Conservation (phyloP, 2,888 invertebrate species). For the Drosophila phalerata region DNA sequence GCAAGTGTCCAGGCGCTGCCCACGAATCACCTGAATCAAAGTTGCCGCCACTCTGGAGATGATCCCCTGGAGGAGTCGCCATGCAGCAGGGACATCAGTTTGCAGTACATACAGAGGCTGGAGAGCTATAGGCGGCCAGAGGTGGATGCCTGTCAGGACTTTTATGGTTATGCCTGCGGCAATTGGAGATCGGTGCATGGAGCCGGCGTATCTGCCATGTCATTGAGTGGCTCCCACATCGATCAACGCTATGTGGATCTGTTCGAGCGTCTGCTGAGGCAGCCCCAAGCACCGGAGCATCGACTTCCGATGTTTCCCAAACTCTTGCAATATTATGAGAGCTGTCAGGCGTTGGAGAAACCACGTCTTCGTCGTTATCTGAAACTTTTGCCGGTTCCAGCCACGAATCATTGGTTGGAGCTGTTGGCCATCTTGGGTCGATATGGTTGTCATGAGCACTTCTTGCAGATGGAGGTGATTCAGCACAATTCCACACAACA, state of each 20-base stretch:
- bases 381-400: slow-evolving; percentile 42
- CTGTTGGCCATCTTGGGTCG: slow-evolving; percentile 63
- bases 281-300: slow-evolving; percentile 32
- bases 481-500: slow-evolving; percentile 67
- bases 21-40: slow-evolving; percentile 56
- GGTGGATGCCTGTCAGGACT: slow-evolving; percentile 73
- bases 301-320: slow-evolving; percentile 58
- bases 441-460: slow-evolving; percentile 77
- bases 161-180: slow-evolving; percentile 76
- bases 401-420: slow-evolving; percentile 64
- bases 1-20: slow-evolving; percentile 42
- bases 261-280: slow-evolving; percentile 47
- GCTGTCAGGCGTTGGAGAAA: slow-evolving; percentile 47
- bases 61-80: slow-evolving; percentile 1
- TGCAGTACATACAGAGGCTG: slow-evolving; percentile 61
- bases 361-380: slow-evolving; percentile 58
- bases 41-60: slow-evolving; percentile 51
- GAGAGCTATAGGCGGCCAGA: slow-evolving; percentile 61
- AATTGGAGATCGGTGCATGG: slow-evolving; percentile 66
- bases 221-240: slow-evolving; percentile 63
- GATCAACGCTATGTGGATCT: slow-evolving; percentile 65
- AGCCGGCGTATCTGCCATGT: slow-evolving; percentile 59
- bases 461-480: slow-evolving; percentile 61
- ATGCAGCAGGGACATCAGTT: slow-evolving; percentile 66
- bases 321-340: slow-evolving; percentile 68